phyloP scores from a whole-genome alignment of 2,113 vertebrate species.

The Dasyprocta punctata region DNA sequence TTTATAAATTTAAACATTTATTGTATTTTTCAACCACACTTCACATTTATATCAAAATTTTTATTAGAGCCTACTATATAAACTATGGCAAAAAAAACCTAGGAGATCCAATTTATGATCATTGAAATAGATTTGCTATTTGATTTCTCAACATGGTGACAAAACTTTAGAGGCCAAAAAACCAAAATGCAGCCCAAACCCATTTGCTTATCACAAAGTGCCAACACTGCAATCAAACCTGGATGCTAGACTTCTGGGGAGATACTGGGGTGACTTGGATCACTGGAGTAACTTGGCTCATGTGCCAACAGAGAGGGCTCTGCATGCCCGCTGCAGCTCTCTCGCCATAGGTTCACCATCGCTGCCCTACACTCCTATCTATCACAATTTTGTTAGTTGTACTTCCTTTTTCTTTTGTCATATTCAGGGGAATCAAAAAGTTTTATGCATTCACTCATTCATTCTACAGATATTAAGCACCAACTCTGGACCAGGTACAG shows the following conservation, averaged over 20 bases:
- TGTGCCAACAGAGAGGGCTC: neutral
- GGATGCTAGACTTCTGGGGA: too few species aligned
- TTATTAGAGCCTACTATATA: neutral
- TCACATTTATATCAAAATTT: neutral
- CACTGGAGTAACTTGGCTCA: neutral
- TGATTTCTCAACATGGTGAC: neutral
- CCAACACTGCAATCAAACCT: neutral
- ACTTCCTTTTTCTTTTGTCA: neutral
- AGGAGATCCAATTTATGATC: neutral
- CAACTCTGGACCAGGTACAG: neutral
- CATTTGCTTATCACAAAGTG: neutral
- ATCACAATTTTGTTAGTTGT: neutral
- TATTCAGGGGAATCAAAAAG: neutral
- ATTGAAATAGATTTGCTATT: neutral
- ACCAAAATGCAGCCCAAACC: neutral
- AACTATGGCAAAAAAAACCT: neutral
- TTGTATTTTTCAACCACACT: neutral
- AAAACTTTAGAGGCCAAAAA: neutral
- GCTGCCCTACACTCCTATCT: neutral
- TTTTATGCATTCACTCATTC: neutral
- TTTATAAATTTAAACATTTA: neutral
- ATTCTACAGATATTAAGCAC: neutral
- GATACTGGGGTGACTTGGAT: neutral
- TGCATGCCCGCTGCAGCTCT: neutral
- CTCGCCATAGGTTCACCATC: neutral